phyloP scores from a whole-genome alignment of 2,113 vertebrate genomes.

The Salvator merianae region DNA sequence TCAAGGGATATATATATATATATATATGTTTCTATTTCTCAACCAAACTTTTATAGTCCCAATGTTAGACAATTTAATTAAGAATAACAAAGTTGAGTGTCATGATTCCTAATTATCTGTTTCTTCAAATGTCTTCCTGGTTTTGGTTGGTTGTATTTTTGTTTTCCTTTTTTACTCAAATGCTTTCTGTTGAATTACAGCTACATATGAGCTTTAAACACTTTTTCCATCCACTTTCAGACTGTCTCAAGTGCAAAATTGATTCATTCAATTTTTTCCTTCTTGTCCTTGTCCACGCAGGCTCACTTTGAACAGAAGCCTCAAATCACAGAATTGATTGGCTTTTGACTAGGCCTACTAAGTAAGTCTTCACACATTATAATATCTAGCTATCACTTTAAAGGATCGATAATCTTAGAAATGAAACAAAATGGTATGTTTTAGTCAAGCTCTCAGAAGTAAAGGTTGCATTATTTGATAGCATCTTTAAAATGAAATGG shows the following conservation, averaged over 20 bases:
- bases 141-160: conserved; percentile 2
- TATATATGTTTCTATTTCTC: conserved; percentile 45
- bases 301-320: conserved; percentile 39
- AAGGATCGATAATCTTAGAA: conserved; percentile 57
- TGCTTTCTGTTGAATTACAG: conserved; percentile 51
- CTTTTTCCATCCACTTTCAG: conserved; percentile 37
- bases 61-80: conserved; percentile 33
- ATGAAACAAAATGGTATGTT: conserved; percentile 25
- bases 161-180: conserved; percentile 41
- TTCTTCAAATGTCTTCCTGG: conserved; percentile 45
- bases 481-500: neutral
- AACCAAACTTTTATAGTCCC: conserved; percentile 44
- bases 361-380: conserved; percentile 34
- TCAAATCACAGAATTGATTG: conserved; percentile 34
- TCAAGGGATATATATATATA: conserved; percentile 26
- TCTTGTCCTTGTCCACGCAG: conserved; percentile 11
- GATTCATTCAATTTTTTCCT: conserved; percentile 24
- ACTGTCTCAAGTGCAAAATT: conserved; percentile 40
- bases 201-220: conserved; percentile 28
- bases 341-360: conserved; percentile 50
- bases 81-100: conserved; percentile 36
- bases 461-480: conserved; percentile 30
- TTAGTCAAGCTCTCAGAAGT: conserved; percentile 34
- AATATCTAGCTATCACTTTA: conserved; percentile 47
- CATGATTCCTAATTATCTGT: conserved; percentile 51